Conservation (phyloP, 2,888 invertebrate species). For the Drosophila helvetica region DNA sequence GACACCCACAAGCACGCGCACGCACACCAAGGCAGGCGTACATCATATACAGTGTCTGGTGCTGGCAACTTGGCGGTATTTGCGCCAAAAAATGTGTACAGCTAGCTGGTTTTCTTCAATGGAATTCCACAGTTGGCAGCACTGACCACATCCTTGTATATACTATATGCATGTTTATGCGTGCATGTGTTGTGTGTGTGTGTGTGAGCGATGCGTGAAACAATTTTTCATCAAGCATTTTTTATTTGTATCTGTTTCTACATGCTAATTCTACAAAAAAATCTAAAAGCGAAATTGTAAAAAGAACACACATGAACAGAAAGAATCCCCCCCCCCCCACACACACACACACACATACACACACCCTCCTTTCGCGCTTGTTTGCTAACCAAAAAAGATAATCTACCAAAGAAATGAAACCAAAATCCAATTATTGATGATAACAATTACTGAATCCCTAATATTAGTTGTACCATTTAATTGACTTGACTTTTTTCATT, state of each 20-base stretch:
- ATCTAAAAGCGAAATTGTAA: conserved; percentile 40
- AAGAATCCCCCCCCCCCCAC: conserved; percentile 18
- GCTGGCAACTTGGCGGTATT: conserved; percentile 29
- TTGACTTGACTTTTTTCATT: conserved; percentile 84
- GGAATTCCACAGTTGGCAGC: conserved; percentile 4
- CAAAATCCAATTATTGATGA: conserved; percentile 49
- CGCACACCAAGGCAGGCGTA: conserved; percentile 28
- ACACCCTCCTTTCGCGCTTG: conserved; percentile 56
- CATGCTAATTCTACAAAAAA: conserved; percentile 40
- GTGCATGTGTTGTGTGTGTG: conserved; percentile 39
- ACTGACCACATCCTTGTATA: conserved; percentile 3
- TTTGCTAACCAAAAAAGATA: conserved; percentile 55
- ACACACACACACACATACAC: too few relatives aligned
- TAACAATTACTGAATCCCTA: conserved; percentile 66
- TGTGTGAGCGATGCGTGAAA: conserved; percentile 47
- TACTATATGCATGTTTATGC: conserved; percentile 10
- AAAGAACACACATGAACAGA: conserved; percentile 25
- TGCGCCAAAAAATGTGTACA: conserved; percentile 10
- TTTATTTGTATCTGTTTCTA: conserved; percentile 41
- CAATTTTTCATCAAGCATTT: conserved; percentile 53
- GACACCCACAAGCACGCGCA: conserved; percentile 34
- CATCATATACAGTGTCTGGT: conserved; percentile 22
- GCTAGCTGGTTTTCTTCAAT: neutral
- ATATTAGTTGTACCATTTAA: conserved; percentile 78
- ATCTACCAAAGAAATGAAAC: conserved; percentile 44